These are phyloP conservation scores for Zaprionus africanus DNA, from an alignment of 1,140 invertebrate species.

Conservation along the genomic window DNA sequence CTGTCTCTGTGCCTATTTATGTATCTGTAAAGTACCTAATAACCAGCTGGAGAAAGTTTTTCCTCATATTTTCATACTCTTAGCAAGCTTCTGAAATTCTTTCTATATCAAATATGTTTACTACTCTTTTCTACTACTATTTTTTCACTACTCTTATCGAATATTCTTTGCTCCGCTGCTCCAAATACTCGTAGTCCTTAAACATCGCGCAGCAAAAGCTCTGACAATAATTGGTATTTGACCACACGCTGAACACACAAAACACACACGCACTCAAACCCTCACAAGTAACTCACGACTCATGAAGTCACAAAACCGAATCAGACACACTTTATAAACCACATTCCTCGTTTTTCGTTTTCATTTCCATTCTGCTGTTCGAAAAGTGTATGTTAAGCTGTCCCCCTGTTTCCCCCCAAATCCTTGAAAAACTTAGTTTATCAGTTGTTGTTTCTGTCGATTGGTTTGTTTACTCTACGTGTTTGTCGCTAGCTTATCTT, in stretches of 20 bases:
- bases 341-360: constrained; percentile 44
- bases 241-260: constrained; percentile 32
- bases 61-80: constrained; percentile 29
- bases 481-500: constrained; percentile 62
- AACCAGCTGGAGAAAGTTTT: constrained; percentile 43
- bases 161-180: constrained; percentile 30
- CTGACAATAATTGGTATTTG: constrained; percentile 81
- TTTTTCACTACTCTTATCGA: constrained; percentile 18
- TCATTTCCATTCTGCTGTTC: constrained; percentile 49
- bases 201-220: constrained; percentile 51
- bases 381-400: constrained; percentile 44
- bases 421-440: constrained; percentile 50
- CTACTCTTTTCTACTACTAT: constrained; percentile 31
- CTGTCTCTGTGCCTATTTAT: constrained; percentile 24
- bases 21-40: constrained; percentile 44
- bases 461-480: constrained; percentile 73
- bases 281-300: constrained; percentile 21
- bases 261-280: constrained; percentile 19
- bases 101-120: constrained; percentile 36
- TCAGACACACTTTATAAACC: constrained; percentile 37
- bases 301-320: constrained; percentile 21
- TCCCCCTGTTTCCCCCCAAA: constrained; percentile 34
- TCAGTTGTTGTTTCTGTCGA: constrained; percentile 75
- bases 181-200: constrained; percentile 19
- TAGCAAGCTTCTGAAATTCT: constrained; percentile 36